Base-by-base conservation (phyloP, 2,797 vertebrate species). In the Anguilla obscura region DNA sequence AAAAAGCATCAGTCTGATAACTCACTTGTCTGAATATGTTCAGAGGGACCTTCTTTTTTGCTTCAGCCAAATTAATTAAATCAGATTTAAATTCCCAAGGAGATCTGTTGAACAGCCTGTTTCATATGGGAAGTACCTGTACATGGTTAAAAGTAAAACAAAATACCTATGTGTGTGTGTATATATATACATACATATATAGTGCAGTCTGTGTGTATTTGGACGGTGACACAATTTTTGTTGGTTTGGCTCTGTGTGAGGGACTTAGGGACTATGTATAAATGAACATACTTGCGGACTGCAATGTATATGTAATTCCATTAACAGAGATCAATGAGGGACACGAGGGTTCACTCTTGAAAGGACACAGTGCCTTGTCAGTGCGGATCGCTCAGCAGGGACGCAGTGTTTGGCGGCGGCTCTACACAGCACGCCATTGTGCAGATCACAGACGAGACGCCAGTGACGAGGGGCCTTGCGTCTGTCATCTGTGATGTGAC, bases 71-170 rank as follows among this genome's bases (percentile, higher is more conserved):
- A 54, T 27, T 50, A 69, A 82, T 83, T 76, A 82, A 88, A 69
- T 87, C 87, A 79, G 63, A 21, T 52, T 84, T 45, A 69, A 52
- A 40, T 88, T 88, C 87, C 56, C 82, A 74, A 36, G 27, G 86
- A 60, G 30, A 80, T 84, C 76, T 56, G 45, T 33, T 80, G 83
- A 87, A 48, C 36, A 21, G 36, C 63, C 54, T 54, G 33, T 54
- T 89, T 79, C 48, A 84, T 85, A 82, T 12, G 40, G 58, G 6
- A 76, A 30, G 54, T 45, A 48, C 69, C 27, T 85, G 48, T 18
- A 66, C 14, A 85, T 54, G 30, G 69, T 50, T n/a, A 24, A 52
- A 18, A 36, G 40, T 16, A 80, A 80, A 36, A 18, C 45, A 40
- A 80, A 2, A 76, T 1, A 76, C n/a, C 21, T 76, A 2, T 76